These are phyloP conservation scores for Cettia cetti DNA, from an alignment of 2,113 vertebrate genomes.

Conservation along the genomic window DNA sequence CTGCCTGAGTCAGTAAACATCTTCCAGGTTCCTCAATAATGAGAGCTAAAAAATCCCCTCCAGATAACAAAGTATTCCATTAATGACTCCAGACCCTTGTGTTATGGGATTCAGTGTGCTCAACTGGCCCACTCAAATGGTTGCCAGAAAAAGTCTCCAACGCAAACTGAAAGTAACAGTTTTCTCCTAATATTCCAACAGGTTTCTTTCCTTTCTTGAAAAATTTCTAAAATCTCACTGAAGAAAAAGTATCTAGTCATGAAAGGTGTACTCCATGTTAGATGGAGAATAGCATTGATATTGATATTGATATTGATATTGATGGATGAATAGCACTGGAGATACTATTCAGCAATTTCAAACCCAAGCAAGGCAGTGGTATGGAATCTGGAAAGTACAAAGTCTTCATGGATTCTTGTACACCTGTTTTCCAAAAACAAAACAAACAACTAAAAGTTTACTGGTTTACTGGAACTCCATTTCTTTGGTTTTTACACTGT, in stretches of 20 bases:
- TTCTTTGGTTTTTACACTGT: not conserved
- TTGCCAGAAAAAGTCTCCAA: not conserved
- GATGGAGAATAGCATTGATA: too few relatives aligned
- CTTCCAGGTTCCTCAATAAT: not conserved
- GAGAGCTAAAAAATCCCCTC: not conserved
- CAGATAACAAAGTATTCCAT: not conserved
- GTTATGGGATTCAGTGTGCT: not conserved
- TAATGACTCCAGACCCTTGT: not conserved
- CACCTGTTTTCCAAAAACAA: not conserved
- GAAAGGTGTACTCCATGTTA: not conserved
- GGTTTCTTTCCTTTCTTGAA: not conserved
- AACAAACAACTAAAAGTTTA: not conserved
- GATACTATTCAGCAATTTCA: not conserved
- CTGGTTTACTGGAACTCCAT: not conserved
- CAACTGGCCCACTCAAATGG: not conserved
- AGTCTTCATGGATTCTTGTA: not conserved
- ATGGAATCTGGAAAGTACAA: not conserved
- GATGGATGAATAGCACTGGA: not conserved
- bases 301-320: too few relatives aligned
- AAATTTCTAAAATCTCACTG: not conserved
- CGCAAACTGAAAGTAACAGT: not conserved
- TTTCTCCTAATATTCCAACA: not conserved
- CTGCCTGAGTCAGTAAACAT: not conserved
- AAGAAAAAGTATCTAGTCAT: not conserved
- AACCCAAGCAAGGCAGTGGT: not conserved